These are phyloP conservation scores for Perca schrenkii DNA, from an alignment of 2,113 vertebrate genomes.

Conservation along the genomic window DNA sequence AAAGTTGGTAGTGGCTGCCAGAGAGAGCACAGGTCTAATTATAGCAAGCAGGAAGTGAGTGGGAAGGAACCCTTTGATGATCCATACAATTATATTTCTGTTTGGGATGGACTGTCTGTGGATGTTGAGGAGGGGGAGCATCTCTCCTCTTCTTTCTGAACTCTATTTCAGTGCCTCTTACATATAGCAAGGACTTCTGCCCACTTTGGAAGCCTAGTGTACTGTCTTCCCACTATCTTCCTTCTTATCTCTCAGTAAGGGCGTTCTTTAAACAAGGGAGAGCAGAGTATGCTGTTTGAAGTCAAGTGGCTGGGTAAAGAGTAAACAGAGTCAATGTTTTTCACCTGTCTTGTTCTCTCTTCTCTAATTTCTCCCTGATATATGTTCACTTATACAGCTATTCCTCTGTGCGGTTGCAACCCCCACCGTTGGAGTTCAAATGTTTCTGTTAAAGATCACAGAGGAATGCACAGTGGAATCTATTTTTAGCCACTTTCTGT, in stretches of 20 bases:
- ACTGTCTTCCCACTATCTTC: slow-evolving; percentile 39
- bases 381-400: slow-evolving; percentile 37
- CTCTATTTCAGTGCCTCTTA: slow-evolving; percentile 19
- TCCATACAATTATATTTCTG: slow-evolving; percentile 70
- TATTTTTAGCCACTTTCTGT: slow-evolving; percentile 34
- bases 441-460: slow-evolving; percentile 43
- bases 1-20: slow-evolving; percentile 53
- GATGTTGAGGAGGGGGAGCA: slow-evolving; percentile 34
- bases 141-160: slow-evolving; percentile 25
- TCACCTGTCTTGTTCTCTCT: slow-evolving; percentile 54
- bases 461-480: slow-evolving; percentile 28
- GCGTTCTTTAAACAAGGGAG: slow-evolving; percentile 51
- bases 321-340: slow-evolving; percentile 59
- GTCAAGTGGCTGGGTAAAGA: slow-evolving; percentile 60
- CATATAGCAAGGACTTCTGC: slow-evolving; percentile 33
- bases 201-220: slow-evolving; percentile 32
- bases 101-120: slow-evolving; percentile 37
- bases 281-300: slow-evolving; percentile 54
- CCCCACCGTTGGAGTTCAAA: background rate
- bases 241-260: slow-evolving; percentile 56
- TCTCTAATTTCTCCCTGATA: slow-evolving; percentile 56
- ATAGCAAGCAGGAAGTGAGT: slow-evolving; percentile 76
- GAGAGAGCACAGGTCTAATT: slow-evolving; percentile 69
- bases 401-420: slow-evolving; percentile 11
- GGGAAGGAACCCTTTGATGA: slow-evolving; percentile 68